A percentile compares a stretch with the other conserved stretches of the same genome.
Evolutionary conservation across 2,797 vertebrate species (phyloP).

Genomic region (Microtus obscurus): DNA sequence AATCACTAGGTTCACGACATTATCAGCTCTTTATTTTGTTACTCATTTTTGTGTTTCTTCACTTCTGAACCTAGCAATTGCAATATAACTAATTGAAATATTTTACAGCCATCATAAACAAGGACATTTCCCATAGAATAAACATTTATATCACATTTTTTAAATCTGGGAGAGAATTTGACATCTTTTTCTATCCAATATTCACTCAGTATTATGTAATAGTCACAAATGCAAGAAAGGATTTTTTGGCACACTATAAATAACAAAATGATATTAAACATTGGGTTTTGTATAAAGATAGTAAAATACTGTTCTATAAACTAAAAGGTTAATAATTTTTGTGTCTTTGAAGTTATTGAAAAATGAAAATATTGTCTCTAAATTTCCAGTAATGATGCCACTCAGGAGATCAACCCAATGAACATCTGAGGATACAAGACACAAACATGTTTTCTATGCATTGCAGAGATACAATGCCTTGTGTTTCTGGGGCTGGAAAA

Average conservation of each 20-base stretch:
- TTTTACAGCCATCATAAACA: not conserved
- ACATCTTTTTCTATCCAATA: not conserved
- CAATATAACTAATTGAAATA: not conserved
- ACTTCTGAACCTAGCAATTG: not conserved
- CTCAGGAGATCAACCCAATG: no score
- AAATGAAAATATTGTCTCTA: not conserved
- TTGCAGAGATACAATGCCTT: not conserved
- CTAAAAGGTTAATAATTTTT: not conserved
- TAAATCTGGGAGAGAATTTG: not conserved
- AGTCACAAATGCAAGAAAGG: not conserved
- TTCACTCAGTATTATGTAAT: not conserved
- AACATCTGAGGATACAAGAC: not conserved
- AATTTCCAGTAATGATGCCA: not conserved
- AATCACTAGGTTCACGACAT: not conserved
- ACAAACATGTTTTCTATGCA: not conserved
- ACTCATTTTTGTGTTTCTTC: not conserved
- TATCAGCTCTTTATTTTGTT: not conserved
- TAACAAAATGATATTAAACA: conserved; percentile 16
- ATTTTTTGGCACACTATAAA: not conserved
- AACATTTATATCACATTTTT: not conserved
- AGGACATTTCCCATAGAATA: not conserved
- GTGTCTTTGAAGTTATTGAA: not conserved
- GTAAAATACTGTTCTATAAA: not conserved
- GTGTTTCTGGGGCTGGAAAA: not conserved
- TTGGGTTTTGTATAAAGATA: not conserved